These are phyloP conservation scores for Ptilonorhynchus violaceus DNA, from an alignment of 2,113 vertebrate species.

Conservation along the genomic window DNA sequence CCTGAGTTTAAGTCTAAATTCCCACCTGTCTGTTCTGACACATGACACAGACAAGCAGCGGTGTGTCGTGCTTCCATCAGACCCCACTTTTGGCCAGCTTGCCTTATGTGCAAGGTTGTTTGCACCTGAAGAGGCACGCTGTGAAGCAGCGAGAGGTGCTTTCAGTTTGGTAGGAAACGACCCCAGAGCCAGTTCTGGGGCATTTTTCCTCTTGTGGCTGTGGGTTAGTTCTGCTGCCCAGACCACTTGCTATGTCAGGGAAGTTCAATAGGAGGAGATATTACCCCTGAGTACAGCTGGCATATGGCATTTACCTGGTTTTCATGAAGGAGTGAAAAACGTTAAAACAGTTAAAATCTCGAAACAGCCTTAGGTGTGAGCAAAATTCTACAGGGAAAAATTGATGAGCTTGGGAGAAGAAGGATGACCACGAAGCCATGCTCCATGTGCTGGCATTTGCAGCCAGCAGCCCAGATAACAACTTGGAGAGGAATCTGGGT, in stretches of 20 bases:
- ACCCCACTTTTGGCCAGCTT: neutral
- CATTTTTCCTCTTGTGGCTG: rapidly evolving
- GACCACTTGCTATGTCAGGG: neutral
- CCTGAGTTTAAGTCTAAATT: neutral
- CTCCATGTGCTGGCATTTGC: rapidly evolving
- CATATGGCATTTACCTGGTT: neutral
- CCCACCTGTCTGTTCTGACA: neutral
- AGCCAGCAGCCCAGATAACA: neutral
- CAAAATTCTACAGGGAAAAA: neutral
- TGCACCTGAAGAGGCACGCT: neutral
- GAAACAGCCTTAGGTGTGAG: neutral
- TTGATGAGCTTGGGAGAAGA: neutral
- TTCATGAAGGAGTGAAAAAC: neutral
- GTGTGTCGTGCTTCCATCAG: rapidly evolving
- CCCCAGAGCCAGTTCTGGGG: neutral
- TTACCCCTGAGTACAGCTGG: neutral
- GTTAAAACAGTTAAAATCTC: neutral
- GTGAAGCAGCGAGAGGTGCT: neutral
- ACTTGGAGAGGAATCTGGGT: neutral
- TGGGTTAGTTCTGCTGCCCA: neutral
- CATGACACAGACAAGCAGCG: rapidly evolving
- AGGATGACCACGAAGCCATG: neutral
- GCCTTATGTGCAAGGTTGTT: rapidly evolving
- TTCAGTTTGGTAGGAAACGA: neutral
- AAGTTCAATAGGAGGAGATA: neutral